Evolutionary conservation across 2,797 vertebrate species (phyloP).

Genomic region (Sebastolobus alascanus): DNA sequence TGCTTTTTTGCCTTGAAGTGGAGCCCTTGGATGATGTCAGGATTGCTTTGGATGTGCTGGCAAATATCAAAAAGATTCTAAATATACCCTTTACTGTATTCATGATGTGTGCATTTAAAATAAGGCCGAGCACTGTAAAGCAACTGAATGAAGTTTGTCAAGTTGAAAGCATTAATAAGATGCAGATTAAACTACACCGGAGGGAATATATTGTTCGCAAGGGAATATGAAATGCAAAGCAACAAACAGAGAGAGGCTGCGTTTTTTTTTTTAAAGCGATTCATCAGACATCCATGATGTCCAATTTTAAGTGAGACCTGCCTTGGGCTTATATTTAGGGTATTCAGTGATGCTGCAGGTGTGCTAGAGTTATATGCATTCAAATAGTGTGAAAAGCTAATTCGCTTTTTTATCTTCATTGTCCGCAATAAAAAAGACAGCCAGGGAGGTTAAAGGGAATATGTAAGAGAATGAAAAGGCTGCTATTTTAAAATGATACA

Average conservation of each 20-base stretch:
- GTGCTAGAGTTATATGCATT: slow-evolving; percentile 55
- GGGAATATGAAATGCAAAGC: slow-evolving; percentile 55
- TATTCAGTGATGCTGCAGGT: slow-evolving; percentile 45
- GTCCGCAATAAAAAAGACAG: slow-evolving; percentile 23
- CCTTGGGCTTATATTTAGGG: slow-evolving; percentile 37
- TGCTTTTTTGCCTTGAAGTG: slow-evolving; percentile 29
- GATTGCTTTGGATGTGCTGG: slow-evolving; percentile 52
- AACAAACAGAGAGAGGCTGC: slow-evolving; percentile 28
- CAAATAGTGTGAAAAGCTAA: slow-evolving; percentile 36
- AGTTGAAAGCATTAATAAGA: slow-evolving; percentile 45
- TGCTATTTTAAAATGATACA: slow-evolving; percentile 29
- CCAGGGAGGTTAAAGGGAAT: neutral
- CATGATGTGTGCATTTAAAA: slow-evolving; percentile 29
- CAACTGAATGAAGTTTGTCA: slow-evolving; percentile 20
- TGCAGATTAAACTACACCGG: slow-evolving; percentile 36
- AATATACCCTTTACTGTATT: slow-evolving; percentile 28
- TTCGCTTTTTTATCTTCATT: slow-evolving; percentile 46
- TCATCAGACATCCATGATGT: slow-evolving; percentile 58
- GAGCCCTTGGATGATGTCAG: slow-evolving; percentile 36
- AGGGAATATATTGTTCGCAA: slow-evolving; percentile 37
- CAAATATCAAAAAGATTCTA: slow-evolving; percentile 53
- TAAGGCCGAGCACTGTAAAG: slow-evolving; percentile 13
- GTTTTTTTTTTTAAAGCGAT: slow-evolving; percentile 56
- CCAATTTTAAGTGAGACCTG: slow-evolving; percentile 55
- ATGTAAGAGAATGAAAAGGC: slow-evolving; percentile 15